Conservation (phyloP, 2,888 invertebrate genomes). For the Strigamia maritima region DNA sequence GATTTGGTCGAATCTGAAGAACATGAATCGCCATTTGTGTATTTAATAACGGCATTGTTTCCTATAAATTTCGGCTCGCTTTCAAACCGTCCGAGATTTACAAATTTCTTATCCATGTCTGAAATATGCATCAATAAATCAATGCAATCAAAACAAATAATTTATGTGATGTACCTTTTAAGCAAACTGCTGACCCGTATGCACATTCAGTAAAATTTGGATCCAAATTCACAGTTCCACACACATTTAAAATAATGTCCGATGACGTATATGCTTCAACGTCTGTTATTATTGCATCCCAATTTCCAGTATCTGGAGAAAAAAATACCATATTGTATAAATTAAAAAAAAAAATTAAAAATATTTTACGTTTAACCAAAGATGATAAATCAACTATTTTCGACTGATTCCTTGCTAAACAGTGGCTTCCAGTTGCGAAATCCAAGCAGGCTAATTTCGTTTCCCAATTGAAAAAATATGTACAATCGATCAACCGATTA, state of each 20-base stretch:
- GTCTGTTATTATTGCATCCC: constrained; percentile 26
- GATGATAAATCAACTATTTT: constrained; percentile 37
- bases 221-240: constrained; percentile 24
- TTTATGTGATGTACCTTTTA: constrained; percentile 28
- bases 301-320: constrained; percentile 1
- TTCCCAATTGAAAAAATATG: constrained; percentile 38
- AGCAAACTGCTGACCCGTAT: constrained; percentile 38
- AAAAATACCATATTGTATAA: too few species aligned
- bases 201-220: constrained; percentile 21
- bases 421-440: not conserved
- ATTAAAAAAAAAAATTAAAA: not conserved
- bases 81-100: constrained; percentile 36
- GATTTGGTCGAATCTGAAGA: not conserved
- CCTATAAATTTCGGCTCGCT: constrained; percentile 2
- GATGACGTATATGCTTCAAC: not conserved
- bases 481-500: constrained; percentile 37
- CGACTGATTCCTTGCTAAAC: constrained; percentile 24
- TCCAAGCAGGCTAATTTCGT: constrained; percentile 37
- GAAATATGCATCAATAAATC: not conserved
- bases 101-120: not conserved
- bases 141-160: not conserved
- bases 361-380: constrained; percentile 8
- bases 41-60: not conserved
- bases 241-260: constrained; percentile 39
- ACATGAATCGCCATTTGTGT: constrained; percentile 34